Conservation (phyloP, 2,113 vertebrate genomes). For the Semicossyphus pulcher region DNA sequence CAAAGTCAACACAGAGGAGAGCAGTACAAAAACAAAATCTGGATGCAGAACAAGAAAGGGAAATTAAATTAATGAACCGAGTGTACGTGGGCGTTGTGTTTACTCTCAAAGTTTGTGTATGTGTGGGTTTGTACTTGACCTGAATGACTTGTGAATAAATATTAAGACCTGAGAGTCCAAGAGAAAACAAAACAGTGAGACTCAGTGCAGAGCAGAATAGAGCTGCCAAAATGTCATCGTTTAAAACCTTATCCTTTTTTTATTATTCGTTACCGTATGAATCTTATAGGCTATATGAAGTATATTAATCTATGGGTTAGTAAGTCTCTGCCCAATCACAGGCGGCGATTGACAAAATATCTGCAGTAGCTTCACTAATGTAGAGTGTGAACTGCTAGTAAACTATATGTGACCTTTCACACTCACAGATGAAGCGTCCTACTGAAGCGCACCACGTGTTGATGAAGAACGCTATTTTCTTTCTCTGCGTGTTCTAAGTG, state of each 20-base stretch:
- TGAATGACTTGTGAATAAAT: slow-evolving; percentile 33
- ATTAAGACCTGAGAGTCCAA: slow-evolving; percentile 13
- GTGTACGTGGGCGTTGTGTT: slow-evolving; percentile 19
- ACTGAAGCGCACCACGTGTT: neutral
- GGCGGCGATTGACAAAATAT: slow-evolving; percentile 4
- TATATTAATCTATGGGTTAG: neutral
- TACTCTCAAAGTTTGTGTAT: neutral
- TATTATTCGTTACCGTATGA: no score
- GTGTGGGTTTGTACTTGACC: slow-evolving; percentile 31
- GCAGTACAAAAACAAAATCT: slow-evolving; percentile 8
- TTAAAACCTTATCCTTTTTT: no score
- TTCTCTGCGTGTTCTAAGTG: slow-evolving; percentile 54
- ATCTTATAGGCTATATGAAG: no score
- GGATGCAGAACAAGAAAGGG: neutral
- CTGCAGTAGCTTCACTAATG: slow-evolving; percentile 9
- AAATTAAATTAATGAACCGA: slow-evolving; percentile 14
- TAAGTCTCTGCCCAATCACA: neutral
- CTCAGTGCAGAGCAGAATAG: neutral
- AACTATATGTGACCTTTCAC: slow-evolving; percentile 35
- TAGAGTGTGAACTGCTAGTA: slow-evolving; percentile 16
- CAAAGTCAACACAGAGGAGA: slow-evolving; percentile 22
- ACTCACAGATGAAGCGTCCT: slow-evolving; percentile 18
- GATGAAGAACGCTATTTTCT: slow-evolving; percentile 50
- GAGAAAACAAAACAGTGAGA: neutral
- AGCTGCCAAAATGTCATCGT: no score